Evolutionary conservation across 2,888 invertebrate genomes (phyloP).

Genomic region (Euplagia quadripunctaria): DNA sequence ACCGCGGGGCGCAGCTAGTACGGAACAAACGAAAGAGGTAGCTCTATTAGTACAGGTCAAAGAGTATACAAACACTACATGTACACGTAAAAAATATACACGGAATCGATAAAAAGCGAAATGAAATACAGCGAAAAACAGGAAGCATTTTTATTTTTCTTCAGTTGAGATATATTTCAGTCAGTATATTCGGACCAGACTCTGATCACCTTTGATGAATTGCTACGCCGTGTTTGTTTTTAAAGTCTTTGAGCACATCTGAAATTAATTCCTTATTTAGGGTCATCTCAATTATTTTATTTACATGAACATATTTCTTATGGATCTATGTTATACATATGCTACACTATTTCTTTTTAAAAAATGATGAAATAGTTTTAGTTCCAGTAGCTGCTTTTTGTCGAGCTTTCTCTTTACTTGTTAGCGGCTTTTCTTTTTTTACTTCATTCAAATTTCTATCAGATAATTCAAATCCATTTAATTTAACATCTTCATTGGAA

Average conservation of each 20-base stretch:
- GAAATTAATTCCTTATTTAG: not conserved
- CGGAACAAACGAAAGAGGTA: too few relatives aligned
- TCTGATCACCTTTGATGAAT: too few relatives aligned
- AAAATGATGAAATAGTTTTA: conserved; percentile 93
- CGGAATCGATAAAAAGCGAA: not conserved
- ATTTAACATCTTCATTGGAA: conserved; percentile 63
- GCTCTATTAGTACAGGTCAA: too few relatives aligned
- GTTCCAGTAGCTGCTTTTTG: conserved; percentile 93
- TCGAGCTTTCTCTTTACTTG: conserved; percentile 91
- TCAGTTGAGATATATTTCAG: not conserved
- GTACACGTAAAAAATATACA: not conserved
- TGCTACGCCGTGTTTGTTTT: not conserved
- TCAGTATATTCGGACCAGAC: too few relatives aligned
- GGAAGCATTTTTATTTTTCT: not conserved
- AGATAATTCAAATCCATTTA: conserved; percentile 69
- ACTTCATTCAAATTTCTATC: conserved; percentile 68
- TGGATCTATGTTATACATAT: not conserved
- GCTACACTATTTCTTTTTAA: conserved; percentile 88
- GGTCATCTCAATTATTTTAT: conserved; percentile 2
- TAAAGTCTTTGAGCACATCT: not conserved
- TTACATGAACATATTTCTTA: conserved; percentile 11
- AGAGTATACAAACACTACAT: too few relatives aligned
- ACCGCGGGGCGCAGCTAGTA: too few relatives aligned
- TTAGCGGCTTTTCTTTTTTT: conserved; percentile 85
- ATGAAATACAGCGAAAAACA: not conserved